Evolutionary conservation across 2,888 invertebrate species (phyloP), one percentile per base, ranked within the genome.

Genomic region (Limnephilus marmoratus): DNA sequence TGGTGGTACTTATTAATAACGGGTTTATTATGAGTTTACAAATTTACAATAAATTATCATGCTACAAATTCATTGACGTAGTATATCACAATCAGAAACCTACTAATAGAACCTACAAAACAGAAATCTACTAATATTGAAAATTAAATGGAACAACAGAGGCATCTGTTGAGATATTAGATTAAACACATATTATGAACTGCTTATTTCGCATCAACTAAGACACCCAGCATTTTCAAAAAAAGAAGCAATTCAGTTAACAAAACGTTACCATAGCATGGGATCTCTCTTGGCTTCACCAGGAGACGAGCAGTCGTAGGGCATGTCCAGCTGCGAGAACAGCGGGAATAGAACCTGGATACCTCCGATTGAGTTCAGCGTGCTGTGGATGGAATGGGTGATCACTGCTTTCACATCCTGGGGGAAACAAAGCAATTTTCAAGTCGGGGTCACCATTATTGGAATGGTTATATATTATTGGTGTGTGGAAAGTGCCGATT

Each of bases 371-470:
- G 99, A 99, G 96, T 99, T 99, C 94, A 99, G 97, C 80, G 99
- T 99, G 96, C 99, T 99, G 97, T 99, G 99, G 96, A 99, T 99
- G 95, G 99, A 99, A 96, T 99, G 99, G 93, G 99, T 99, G 95
- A 99, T 98, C 94, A 99, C 99, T 94, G 99, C 99, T 97, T 99
- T 99, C 94, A 99, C 99, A 95, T 99, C 99, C 99, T 99, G 96
- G 96, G 96, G 94, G 94, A 80, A 34, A 90, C 29, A 37, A 89
- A 37, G 41, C 7, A 85, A n/a, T 45, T 5, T 18, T 68, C 68
- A 68, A 24, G 49, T 49, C 49, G 15, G 3, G 49, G 41, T 49
- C 45, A 49, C 15, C 49, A 15, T 11, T 13, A 49, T 15, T 13
- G 15, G 15, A 45, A 45, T 41, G 9, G 41, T 41, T 45, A 45